Evolutionary conservation across 2,888 invertebrate species (phyloP), one percentile per base, ranked within the genome.

Genomic region (Proisotoma minuta): DNA sequence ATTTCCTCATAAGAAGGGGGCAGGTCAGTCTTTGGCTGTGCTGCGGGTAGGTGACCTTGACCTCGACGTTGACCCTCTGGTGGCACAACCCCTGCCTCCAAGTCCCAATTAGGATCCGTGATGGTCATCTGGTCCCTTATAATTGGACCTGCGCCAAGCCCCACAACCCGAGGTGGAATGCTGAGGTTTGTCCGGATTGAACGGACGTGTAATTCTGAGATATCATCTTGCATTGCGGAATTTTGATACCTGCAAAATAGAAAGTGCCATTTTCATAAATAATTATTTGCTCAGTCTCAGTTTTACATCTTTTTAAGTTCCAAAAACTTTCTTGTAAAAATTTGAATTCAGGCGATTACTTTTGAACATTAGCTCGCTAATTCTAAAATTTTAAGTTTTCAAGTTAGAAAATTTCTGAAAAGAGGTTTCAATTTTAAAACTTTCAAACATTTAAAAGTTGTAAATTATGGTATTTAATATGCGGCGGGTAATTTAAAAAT

Each of bases 1-100:
- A n/a, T n/a, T 10, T 60, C 59, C 3, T 69, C 66, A 43, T 69
- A 69, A 0, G 69, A 56, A 8, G 69, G 69, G 1, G 66, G 66
- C 20, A 62, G 60, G 12, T 62, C 34, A 34, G 8, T 34, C 8
- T 34, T 34, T 49, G 20, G 12, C 26, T 22, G 8, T 4, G 49
- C 12, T 49, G 49, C 23, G 18, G 22, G 23, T 8, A 23, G 34
- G 26, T 49, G 23, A 5, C n/a, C 5, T 22, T 22, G 3, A 18
- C 4, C 49, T 15, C 24, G 49, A 5, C 20, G 49, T 12, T 4
- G 22, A 12, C 24, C 22, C 12, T 54, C 15, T 54, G 53, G 34
- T 34, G 53, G 34, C 5, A 4, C 22, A 18, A 34, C 53, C 29
- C 39, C 53, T 15, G 40, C 43, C 18, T 5, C 43, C 24, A 29